Base-by-base conservation (phyloP, 2,888 invertebrate species). In the Machimus atricapillus region DNA sequence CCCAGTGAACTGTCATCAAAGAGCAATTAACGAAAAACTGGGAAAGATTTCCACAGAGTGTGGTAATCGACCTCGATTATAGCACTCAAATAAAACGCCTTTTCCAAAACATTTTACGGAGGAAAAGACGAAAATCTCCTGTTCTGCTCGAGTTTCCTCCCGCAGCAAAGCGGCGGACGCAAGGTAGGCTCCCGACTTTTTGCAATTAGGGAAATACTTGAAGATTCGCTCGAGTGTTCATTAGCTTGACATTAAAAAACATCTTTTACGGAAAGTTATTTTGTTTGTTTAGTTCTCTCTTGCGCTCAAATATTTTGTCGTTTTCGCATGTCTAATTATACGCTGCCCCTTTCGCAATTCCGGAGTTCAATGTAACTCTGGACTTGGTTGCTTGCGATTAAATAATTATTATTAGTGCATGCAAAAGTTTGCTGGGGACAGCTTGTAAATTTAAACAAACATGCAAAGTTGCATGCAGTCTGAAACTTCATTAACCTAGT, bases 31-130 rank as follows among this genome's bases (percentile, higher is more conserved):
- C 78, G 78, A 78, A 78, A 78, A 78, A 8, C 23, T n/a, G 37
- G 23, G 23, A 78, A 78, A 40, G 43, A 23, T 78, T 78, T 78
- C 6, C 37, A 6, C 14, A 4, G 37, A 40, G 78, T 78, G 78
- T 78, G 40, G 43, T 78, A 78, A 78, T 78, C 14, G 78, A 78
- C 78, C 43, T 78, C 37, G 43, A 78, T 78, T 40, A 78, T 78
- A 37, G 14, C 43, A 78, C 43, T 43, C 23, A 78, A 78, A 46
- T 34, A 46, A 78, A 78, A 78, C 23, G 12, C 78, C 66, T 78
- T 46, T 78, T 78, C n/a, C 40, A 78, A 40, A 78, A 46, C 37
- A 78, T 78, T 78, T 40, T 43, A 40, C 23, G 27, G 12, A 8
- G 78, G 19, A 78, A 78, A 78, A 43, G 16, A 19, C 66, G 23